Evolutionary conservation across 2,113 vertebrate genomes (phyloP).

Genomic region (Gallinago media): DNA sequence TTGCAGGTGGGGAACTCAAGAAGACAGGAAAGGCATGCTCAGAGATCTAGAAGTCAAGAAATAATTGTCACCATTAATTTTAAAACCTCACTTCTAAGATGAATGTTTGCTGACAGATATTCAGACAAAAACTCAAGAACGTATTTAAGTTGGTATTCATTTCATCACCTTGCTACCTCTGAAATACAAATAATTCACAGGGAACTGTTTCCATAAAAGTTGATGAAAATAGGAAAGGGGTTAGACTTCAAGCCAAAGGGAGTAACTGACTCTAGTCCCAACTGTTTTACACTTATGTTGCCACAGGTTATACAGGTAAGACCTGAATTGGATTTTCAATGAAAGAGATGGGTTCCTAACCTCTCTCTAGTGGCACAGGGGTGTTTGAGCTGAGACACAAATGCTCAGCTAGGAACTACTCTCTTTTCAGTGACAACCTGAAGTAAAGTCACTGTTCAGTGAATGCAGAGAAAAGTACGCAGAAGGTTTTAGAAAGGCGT

Average conservation of each 20-base stretch:
- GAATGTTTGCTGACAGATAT: not conserved
- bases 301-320: not conserved
- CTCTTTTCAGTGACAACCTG: not conserved
- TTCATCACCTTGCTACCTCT: not conserved
- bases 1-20: conserved; percentile 14
- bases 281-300: not conserved
- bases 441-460: accelerated
- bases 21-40: not conserved
- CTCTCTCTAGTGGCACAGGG: too few species aligned
- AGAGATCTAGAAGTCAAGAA: conserved; percentile 13
- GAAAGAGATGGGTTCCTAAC: not conserved
- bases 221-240: not conserved
- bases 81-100: not conserved
- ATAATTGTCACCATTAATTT: not conserved
- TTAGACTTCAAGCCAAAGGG: not conserved
- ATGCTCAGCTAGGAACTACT: not conserved
- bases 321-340: not conserved
- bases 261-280: not conserved
- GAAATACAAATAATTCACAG: not conserved
- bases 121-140: not conserved
- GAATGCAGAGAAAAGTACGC: not conserved
- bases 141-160: not conserved
- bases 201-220: not conserved
- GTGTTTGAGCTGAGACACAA: not conserved
- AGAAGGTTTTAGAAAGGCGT: not conserved